These are phyloP conservation scores for Theodoxus fluviatilis DNA, from an alignment of 2,888 invertebrate species.

Conservation along the genomic window DNA sequence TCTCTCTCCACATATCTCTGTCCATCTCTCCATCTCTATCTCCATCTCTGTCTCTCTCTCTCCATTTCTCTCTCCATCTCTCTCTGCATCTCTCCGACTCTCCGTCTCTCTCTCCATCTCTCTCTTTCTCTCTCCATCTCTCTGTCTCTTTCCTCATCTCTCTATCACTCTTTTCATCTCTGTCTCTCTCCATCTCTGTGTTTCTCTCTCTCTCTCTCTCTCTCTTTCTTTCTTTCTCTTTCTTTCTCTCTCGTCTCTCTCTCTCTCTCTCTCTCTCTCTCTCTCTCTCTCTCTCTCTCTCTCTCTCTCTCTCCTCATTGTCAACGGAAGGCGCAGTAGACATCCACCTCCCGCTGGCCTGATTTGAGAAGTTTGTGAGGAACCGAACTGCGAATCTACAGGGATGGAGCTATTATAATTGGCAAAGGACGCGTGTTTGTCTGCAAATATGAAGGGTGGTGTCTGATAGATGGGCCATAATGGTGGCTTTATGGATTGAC, in stretches of 20 bases:
- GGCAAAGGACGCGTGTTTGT: too few species aligned
- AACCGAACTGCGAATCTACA: too few species aligned
- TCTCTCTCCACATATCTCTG: slow-evolving; percentile 22
- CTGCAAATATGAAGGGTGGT: too few species aligned
- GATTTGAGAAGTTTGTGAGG: too few species aligned
- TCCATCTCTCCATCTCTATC: slow-evolving; percentile 1
- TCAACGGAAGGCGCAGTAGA: not conserved
- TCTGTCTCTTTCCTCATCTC: slow-evolving; percentile 5
- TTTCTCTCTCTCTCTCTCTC: slow-evolving; percentile 19
- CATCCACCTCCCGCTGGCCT: too few species aligned
- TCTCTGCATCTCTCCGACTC: slow-evolving; percentile 8
- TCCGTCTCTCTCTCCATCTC: slow-evolving; percentile 7
- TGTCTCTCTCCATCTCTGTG: not conserved
- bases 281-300: not conserved
- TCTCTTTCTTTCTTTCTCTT: slow-evolving; percentile 24
- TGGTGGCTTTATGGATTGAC: too few species aligned
- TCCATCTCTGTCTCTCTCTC: slow-evolving; percentile 17
- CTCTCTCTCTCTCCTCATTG: not conserved
- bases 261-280: not conserved
- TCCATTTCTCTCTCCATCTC: slow-evolving; percentile 7
- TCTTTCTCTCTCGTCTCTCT: not conserved
- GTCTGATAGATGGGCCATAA: too few species aligned
- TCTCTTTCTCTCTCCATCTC: slow-evolving; percentile 22
- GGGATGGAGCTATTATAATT: too few species aligned
- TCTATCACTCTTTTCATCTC: not conserved